Base-by-base conservation (phyloP, 1,140 invertebrate species). In the Phymorhynchus buccinoides region DNA sequence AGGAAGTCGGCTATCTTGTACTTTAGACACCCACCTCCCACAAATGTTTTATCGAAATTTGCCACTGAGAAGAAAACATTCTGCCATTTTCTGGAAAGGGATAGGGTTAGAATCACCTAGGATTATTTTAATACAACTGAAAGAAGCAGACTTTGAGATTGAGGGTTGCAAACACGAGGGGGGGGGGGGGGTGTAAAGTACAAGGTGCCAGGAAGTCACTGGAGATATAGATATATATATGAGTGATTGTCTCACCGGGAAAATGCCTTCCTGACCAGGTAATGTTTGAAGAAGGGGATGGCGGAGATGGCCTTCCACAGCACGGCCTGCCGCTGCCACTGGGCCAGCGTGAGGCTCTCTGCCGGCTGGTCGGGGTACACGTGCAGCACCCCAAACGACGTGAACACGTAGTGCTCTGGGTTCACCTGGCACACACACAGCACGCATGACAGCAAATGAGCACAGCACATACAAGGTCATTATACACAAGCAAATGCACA, bases 221-320 rank as follows among this genome's bases (percentile, higher is more conserved):
- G n/a, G n/a, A n/a, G n/a, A n/a, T n/a, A n/a, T n/a, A n/a, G n/a
- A n/a, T n/a, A n/a, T n/a, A 44, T 22, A 44, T 4, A 22, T 41
- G 48, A 22, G 39, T 41, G 35, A 16, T 16, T 41, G 80, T 73
- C 73, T 84, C 86, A 93, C 93, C 90, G 90, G 48, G 86, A 84
- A 85, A 93, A 93, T 82, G 88, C 88, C 80, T 92, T 93, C 62
- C 80, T 82, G 32, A 90, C 86, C 7, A 93, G 89, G 80, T 89
- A 93, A 84, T 93, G 86, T 85, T 91, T 93, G 86, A 93, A 93
- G 90, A 93, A 93, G 32, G 93, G 92, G 56, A 93, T 92, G 30
- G 85, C 79, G 16, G 90, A 90, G 39, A 91, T 86, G 27, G 93
- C 92, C 32, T 87, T 89, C 90, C 91, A 92, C 16, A 93, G 75